These are phyloP conservation scores for Oncorhynchus kisutch DNA, from an alignment of 2,113 vertebrate species.

Conservation along the genomic window DNA sequence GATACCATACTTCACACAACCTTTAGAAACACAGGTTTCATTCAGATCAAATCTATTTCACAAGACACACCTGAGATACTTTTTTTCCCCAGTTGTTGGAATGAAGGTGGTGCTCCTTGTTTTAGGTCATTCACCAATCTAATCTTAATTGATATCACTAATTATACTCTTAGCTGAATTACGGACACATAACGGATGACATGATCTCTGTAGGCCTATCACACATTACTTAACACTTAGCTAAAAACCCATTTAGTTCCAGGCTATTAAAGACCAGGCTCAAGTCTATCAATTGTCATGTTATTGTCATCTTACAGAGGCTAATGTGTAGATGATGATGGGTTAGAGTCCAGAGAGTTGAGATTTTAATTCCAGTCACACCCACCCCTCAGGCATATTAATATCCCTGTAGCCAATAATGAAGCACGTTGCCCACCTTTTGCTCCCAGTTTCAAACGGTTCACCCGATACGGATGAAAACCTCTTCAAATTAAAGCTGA, in stretches of 20 bases:
- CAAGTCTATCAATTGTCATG: background rate
- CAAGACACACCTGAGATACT: too few relatives aligned
- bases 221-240: background rate
- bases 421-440: slow-evolving; percentile 27
- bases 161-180: background rate
- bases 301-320: background rate
- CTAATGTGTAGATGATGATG: background rate
- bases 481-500: too few relatives aligned
- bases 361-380: background rate
- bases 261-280: background rate
- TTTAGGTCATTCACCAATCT: too few relatives aligned
- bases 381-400: slow-evolving; percentile 20
- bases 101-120: too few relatives aligned
- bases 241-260: background rate
- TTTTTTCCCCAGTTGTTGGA: too few relatives aligned
- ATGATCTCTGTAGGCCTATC: background rate
- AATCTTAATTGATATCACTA: too few relatives aligned
- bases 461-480: too few relatives aligned
- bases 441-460: too few relatives aligned
- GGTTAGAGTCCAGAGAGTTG: background rate
- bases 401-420: slow-evolving; percentile 30
- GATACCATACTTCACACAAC: too few relatives aligned
- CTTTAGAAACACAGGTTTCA: background rate
- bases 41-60: background rate
- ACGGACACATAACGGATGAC: background rate